These are phyloP conservation scores for Caenorhabditis inopinata DNA, from an alignment of 1,140 invertebrate species.

Conservation along the genomic window DNA sequence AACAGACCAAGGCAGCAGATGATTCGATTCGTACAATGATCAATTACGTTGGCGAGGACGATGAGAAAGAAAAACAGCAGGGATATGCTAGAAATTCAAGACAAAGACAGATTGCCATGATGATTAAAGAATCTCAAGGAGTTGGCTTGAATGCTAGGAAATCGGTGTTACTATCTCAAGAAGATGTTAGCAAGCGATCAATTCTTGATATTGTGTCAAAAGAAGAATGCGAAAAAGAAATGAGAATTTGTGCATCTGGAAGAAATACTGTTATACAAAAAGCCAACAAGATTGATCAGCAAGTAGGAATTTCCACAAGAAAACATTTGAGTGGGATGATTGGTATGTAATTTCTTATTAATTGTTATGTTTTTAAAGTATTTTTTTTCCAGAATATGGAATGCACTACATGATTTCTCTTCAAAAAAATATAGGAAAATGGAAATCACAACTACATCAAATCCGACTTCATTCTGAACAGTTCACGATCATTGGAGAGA, in stretches of 20 bases:
- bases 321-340: slow-evolving; percentile 37
- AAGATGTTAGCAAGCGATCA: slow-evolving; percentile 6
- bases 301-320: slow-evolving; percentile 23
- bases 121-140: slow-evolving; percentile 40
- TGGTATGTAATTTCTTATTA: neutral
- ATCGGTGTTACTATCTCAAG: neutral
- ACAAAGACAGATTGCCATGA: slow-evolving; percentile 34
- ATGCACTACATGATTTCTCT: slow-evolving; percentile 27
- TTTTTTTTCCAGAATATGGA: neutral
- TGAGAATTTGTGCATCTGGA: slow-evolving; percentile 34
- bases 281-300: slow-evolving; percentile 3
- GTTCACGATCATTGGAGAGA: neutral
- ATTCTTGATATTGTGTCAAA: neutral
- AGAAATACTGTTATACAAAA: slow-evolving; percentile 25
- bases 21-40: slow-evolving; percentile 20
- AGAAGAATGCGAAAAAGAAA: slow-evolving; percentile 15
- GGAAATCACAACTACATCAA: neutral
- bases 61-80: slow-evolving; percentile 40
- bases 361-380: no score
- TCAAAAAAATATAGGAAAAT: neutral
- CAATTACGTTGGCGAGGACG: slow-evolving; percentile 33
- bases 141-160: slow-evolving; percentile 36
- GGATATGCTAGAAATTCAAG: slow-evolving; percentile 39
- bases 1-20: neutral
- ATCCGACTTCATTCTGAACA: neutral